Base-by-base conservation (phyloP, 1,140 invertebrate species). In the Drosophila eugracilis region DNA sequence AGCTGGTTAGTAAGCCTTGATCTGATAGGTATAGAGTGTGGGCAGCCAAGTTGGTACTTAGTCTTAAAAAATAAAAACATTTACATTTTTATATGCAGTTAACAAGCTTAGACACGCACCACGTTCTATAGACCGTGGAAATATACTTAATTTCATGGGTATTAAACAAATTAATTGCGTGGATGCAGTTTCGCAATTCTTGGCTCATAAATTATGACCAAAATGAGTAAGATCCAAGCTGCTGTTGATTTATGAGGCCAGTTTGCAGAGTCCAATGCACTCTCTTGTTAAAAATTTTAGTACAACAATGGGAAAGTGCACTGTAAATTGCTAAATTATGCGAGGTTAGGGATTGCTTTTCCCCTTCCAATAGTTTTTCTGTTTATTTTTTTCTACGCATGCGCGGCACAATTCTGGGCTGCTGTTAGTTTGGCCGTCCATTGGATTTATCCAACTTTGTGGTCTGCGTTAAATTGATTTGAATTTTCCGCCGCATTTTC, bases 401-500 rank as follows among this genome's bases (percentile, higher is more conserved):
- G 66, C 57, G 70, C 63, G 32, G 47, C 42, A 39, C 45, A 57
- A 45, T 55, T 74, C 41, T 80, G 28, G 47, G 62, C 72, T 76
- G 78, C 28, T 30, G 24, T 45, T 47, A 44, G 41, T 44, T 44
- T 48, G 45, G n/a, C 32, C 26, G 34, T 44, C 36, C 57, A 65
- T 62, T 62, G 58, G 60, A 62, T 75, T 85, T 86, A 22, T 12
- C 9, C 41, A 22, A 37, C 24, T 55, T 65, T 78, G 80, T 53
- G 81, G 81, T 63, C 79, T 78, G 62, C 37, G 62, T 50, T 76
- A 81, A 86, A 80, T 85, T 85, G 81, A 86, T 85, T 85, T 86
- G 77, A 86, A 86, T 85, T 85, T 85, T 85, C 62, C 67, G 45
- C 67, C 54, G 67, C 71, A 75, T 73, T 72, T 79, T 66, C 48